Evolutionary conservation across 2,797 vertebrate genomes (phyloP).

Genomic region (Crax fasciolata): DNA sequence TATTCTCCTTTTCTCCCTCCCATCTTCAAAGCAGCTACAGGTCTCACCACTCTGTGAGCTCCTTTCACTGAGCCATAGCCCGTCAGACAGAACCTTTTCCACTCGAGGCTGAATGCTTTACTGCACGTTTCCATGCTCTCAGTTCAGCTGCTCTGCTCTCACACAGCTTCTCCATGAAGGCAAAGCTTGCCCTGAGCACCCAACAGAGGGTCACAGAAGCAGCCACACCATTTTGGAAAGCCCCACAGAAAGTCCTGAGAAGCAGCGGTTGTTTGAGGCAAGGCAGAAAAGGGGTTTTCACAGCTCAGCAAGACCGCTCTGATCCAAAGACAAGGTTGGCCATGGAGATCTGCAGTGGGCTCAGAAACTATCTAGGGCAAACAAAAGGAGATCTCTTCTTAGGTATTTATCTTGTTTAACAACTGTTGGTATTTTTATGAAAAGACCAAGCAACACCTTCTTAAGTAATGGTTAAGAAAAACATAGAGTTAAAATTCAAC

Average conservation of each 20-base stretch:
- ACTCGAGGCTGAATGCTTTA: not conserved
- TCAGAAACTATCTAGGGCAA: not conserved
- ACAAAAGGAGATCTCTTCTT: not conserved
- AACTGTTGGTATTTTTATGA: not conserved
- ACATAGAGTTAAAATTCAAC: not conserved
- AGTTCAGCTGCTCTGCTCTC: not conserved
- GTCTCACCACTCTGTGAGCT: not conserved
- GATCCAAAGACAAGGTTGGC: not conserved
- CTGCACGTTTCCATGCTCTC: not conserved
- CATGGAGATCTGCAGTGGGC: not conserved
- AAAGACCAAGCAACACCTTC: not conserved
- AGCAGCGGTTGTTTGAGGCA: not conserved
- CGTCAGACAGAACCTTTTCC: not conserved
- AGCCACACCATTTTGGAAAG: not conserved
- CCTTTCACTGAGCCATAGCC: not conserved
- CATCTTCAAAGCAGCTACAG: not conserved
- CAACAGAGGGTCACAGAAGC: fast-evolving
- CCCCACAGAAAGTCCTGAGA: not conserved
- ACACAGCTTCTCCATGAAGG: fast-evolving
- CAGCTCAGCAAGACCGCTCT: not conserved
- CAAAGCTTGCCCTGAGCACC: not conserved
- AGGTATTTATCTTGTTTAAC: not conserved
- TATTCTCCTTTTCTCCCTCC: not conserved
- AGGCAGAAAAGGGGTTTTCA: not conserved
- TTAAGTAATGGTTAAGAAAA: not conserved